Percentiles rank a stretch among this genome's conserved stretches.
These are phyloP conservation scores for Xylota sylvarum DNA, from an alignment of 2,888 invertebrate genomes.

Conservation along the genomic window DNA sequence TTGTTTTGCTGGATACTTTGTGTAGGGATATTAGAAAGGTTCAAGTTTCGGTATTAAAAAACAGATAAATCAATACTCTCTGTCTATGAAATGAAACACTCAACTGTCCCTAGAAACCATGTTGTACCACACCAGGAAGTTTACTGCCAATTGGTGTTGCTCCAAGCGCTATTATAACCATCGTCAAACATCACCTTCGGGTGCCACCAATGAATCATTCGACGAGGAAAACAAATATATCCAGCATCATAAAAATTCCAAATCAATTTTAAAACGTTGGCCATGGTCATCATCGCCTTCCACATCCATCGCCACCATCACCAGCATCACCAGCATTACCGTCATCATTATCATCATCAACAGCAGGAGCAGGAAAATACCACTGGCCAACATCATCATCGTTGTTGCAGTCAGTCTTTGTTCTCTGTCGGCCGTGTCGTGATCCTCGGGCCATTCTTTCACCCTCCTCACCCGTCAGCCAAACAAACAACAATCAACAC, in stretches of 20 bases:
- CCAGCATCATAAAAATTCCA: conserved; percentile 63
- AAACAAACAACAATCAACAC: conserved; percentile 73
- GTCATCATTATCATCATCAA: conserved; percentile 11
- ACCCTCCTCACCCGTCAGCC: not conserved
- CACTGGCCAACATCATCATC: conserved; percentile 31
- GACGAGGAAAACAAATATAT: conserved; percentile 51
- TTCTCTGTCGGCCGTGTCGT: conserved; percentile 52
- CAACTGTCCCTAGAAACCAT: not conserved
- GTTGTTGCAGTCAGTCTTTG: conserved; percentile 1
- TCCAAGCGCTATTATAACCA: too few relatives aligned
- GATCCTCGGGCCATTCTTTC: conserved; percentile 28
- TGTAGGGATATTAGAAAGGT: too few relatives aligned
- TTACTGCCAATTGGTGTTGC: too few relatives aligned
- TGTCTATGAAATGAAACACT: too few relatives aligned
- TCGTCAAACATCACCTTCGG: conserved; percentile 7
- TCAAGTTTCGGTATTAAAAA: too few relatives aligned
- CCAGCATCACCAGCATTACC: too few relatives aligned
- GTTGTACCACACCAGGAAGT: conserved; percentile 46
- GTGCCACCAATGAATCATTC: conserved; percentile 26
- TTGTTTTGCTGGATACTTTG: not conserved
- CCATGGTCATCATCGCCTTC: conserved; percentile 57
- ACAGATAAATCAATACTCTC: too few relatives aligned
- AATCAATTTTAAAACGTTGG: conserved; percentile 66
- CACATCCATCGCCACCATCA: conserved; percentile 11
- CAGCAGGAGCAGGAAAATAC: conserved; percentile 28